Base-by-base conservation (phyloP, 2,888 invertebrate species). In the Hyles lineata region DNA sequence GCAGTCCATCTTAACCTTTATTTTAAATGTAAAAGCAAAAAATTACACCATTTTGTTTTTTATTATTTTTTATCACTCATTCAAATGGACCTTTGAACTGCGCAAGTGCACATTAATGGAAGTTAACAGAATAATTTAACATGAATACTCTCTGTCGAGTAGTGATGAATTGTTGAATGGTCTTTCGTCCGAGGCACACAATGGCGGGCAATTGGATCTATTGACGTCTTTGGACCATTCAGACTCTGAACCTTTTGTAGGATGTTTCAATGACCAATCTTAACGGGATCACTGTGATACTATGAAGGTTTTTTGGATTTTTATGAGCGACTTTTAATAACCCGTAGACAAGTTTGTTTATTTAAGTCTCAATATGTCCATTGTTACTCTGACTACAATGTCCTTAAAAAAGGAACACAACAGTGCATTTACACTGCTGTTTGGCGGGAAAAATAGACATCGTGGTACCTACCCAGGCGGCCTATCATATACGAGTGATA, bases 161-260 rank as follows among this genome's bases (percentile, higher is more conserved):
- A 9, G 25, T 63, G 63, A 63, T 63, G 43, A 23, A 63, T 35
- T 63, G 63, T 63, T 63, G 43, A n/a, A 21, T 21, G 63, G n/a
- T 11, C 21, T n/a, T 21, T 23, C 43, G 55, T 15, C 9, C 5
- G 43, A 63, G 25, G 23, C 61, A 21, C 23, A 67, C 67, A 67
- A 67, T 50, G 50, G 55, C 19, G 23, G 23, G 21, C 23, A 67
- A 67, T 67, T 67, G 43, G 23, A 0, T 23, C 23, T n/a, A 67
- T 67, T 67, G 43, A 50, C 17, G 67, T 67, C 67, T 67, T 67
- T 67, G 43, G 21, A 55, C 55, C n/a, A 55, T 55, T 55, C 55
- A 55, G 43, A 43, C 43, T n/a, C n/a, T 55, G 55, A 19, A n/a
- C n/a, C 55, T 55, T 55, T 55, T 55, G n/a, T 55, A 19, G 19